phyloP scores from a whole-genome alignment of 35 echinoderm and acorn worm species.

The Stichopus chloronotus region DNA sequence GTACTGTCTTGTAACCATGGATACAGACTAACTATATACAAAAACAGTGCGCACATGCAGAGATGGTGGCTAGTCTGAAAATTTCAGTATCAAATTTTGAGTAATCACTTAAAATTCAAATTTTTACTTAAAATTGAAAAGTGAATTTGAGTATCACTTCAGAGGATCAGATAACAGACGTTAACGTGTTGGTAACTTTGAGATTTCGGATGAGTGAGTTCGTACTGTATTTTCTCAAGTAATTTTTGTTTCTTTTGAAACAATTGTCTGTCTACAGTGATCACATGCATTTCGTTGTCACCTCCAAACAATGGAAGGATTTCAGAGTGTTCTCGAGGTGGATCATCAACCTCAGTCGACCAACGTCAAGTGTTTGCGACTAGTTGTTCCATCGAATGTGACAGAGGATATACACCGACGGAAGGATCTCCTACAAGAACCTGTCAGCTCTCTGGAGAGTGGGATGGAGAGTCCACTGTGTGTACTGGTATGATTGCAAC shows the following conservation, averaged over 20 bases:
- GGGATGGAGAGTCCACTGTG: slow-evolving; percentile 8
- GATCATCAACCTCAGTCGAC: background rate
- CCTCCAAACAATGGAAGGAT: slow-evolving; percentile 11
- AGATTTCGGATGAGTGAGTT: no score
- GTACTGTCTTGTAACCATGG: slow-evolving; percentile 15
- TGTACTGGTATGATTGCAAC: slow-evolving; percentile 20
- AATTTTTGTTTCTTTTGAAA: no score
- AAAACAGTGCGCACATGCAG: background rate
- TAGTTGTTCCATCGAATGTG: background rate
- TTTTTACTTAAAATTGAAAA: no score
- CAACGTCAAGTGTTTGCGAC: slow-evolving; percentile 21
- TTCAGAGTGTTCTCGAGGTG: background rate
- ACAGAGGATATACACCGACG: slow-evolving; percentile 26
- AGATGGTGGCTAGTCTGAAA: background rate
- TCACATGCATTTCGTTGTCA: slow-evolving; percentile 33
- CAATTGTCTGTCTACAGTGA: background rate
- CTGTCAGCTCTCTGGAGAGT: slow-evolving; percentile 16
- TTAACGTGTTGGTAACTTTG: no score
- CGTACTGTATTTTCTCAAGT: no score
- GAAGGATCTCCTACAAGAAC: background rate
- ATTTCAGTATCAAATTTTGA: no score
- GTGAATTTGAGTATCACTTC: no score
- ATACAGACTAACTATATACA: background rate
- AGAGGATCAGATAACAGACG: no score
- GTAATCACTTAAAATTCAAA: no score